A percentile compares a stretch with the other conserved stretches of the same genome.
phyloP scores from a whole-genome alignment of 2,888 invertebrate genomes.

The Cecidostiba fungosa region DNA sequence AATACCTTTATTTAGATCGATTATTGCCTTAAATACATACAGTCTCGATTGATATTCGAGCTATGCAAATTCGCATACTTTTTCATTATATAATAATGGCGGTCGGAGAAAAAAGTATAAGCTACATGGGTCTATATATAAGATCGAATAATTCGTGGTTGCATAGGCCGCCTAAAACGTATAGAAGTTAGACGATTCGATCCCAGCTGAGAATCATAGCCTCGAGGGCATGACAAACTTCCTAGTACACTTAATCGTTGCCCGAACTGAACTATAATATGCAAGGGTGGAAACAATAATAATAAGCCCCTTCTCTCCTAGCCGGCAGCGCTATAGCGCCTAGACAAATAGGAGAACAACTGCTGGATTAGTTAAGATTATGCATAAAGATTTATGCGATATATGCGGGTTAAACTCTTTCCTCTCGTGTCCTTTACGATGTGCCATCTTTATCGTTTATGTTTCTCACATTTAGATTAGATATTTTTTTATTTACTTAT shows the following conservation, averaged over 20 bases:
- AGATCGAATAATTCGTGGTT: slow-evolving; percentile 27
- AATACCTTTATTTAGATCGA: not conserved
- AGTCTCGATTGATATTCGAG: not conserved
- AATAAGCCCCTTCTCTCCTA: slow-evolving; percentile 67
- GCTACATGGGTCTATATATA: not conserved
- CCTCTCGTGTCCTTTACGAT: not conserved
- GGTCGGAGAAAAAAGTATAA: slow-evolving; percentile 1
- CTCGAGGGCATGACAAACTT: slow-evolving; percentile 75
- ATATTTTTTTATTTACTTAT: not conserved
- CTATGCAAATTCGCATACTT: not conserved
- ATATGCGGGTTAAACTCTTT: slow-evolving; percentile 43
- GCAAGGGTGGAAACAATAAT: slow-evolving; percentile 78
- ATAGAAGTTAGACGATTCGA: slow-evolving; percentile 60
- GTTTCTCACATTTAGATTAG: not conserved
- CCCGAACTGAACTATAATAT: slow-evolving; percentile 75
- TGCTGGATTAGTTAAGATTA: slow-evolving; percentile 77
- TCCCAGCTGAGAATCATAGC: slow-evolving; percentile 68
- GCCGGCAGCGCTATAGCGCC: slow-evolving; percentile 61
- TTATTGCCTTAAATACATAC: not conserved
- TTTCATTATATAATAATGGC: no score
- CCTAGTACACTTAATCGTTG: slow-evolving; percentile 75
- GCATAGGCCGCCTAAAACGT: slow-evolving; percentile 30
- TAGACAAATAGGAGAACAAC: slow-evolving; percentile 74
- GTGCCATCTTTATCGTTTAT: not conserved
- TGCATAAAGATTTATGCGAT: slow-evolving; percentile 75